Evolutionary conservation across 1,140 invertebrate genomes (phyloP), one percentile per base, ranked within the genome.

Genomic region (Ceratitis capitata): DNA sequence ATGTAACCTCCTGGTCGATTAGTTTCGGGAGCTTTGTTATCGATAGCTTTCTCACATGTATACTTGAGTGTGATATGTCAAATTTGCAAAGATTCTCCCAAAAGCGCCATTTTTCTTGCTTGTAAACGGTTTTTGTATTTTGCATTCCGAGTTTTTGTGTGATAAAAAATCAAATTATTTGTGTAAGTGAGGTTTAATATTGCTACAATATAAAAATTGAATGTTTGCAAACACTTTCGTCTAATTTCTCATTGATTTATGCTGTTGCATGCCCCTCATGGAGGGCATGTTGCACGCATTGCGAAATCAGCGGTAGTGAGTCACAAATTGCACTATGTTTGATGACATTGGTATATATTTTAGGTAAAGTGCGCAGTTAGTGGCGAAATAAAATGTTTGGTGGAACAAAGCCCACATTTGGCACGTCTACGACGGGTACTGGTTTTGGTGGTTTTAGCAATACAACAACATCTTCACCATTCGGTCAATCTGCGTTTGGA

Each of bases 401-500:
- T 32, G 89, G 88, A 19, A 85, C 90, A 47, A 86, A 86, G 56
- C 83, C 87, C 14, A 87, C 86, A 7, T 87, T 87, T 64, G 86
- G 86, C 19, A 32, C 86, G 14, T 32, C 86, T 16, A 82, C 86
- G 7, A 26, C 86, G 29, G 78, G 78, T n/a, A 87, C 90, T 4
- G 88, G 89, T 23, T 91, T 91, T 53, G 89, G 90, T 32, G 85
- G 87, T 3, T 91, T 91, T 29, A 88, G 85, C 85, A 90, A 86
- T 82, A 87, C 88, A n/a, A 74, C 87, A 14, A 85, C 89, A 10
- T 74, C 90, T 32, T 88, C 91, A 49, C 87, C 90, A 2, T 91
- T 91, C 29, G 89, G 88, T 1, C 89, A 91, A 64, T 86, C 90
- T 14, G 87, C 90, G 0, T 92, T 92, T 86, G 90, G 91, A 7